These are phyloP conservation scores for Lepilemur ruficaudatus DNA, from an alignment of 2,797 vertebrate genomes.

Conservation along the genomic window DNA sequence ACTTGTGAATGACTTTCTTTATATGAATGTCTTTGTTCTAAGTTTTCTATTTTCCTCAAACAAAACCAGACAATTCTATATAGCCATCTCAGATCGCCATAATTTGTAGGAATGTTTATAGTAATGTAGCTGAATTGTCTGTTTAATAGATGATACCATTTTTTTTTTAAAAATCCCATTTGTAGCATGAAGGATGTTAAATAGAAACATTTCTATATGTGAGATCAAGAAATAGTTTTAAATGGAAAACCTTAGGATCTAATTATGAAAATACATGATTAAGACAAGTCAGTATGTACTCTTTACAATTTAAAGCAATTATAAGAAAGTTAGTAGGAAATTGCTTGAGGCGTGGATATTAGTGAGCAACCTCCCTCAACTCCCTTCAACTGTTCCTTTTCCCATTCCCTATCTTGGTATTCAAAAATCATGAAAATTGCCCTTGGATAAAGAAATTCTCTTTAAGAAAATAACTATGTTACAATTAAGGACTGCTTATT, in stretches of 20 bases:
- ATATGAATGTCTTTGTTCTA: conserved; percentile 20
- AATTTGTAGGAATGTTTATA: conserved; percentile 51
- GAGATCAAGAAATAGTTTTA: conserved; percentile 27
- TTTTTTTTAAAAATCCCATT: background rate
- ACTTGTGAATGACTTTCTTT: conserved; percentile 31
- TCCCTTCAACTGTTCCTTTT: background rate
- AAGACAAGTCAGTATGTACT: background rate
- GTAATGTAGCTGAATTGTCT: background rate
- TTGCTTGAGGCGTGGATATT: background rate
- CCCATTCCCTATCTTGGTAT: background rate
- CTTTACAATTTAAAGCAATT: background rate
- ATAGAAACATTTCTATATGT: conserved; percentile 17
- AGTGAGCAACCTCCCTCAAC: background rate
- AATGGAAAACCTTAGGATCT: conserved; percentile 39
- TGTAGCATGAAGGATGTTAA: background rate
- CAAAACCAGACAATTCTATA: conserved; percentile 35
- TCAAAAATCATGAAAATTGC: background rate
- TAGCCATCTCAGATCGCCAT: background rate
- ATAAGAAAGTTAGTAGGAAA: background rate
- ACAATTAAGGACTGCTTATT: background rate
- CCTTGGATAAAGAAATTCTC: background rate
- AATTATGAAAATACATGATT: conserved; percentile 16
- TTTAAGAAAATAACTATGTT: background rate
- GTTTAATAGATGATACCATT: background rate
- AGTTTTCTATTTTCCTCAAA: conserved; percentile 34